phyloP scores from a whole-genome alignment of 2,797 vertebrate genomes.

The Hypotaenidia okinawae region DNA sequence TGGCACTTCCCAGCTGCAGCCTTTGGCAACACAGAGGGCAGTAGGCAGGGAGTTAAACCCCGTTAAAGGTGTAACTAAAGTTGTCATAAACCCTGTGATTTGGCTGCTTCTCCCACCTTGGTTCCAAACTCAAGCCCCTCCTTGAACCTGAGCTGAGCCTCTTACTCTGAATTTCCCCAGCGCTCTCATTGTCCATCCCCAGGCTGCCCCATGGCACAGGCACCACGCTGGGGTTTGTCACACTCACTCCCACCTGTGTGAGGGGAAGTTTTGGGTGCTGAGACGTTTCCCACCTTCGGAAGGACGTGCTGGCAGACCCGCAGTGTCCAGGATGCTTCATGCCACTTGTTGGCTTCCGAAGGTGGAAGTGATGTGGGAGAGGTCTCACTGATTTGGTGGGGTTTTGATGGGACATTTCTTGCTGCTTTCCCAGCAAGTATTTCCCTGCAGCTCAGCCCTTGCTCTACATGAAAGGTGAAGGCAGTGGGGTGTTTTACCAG shows the following conservation, averaged over 20 bases:
- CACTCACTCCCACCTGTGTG: neutral
- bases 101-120: neutral
- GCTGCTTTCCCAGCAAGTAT: neutral
- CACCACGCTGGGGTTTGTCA: neutral
- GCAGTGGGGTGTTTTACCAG: neutral
- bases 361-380: neutral
- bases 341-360: neutral
- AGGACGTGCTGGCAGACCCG: neutral
- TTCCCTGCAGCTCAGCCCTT: neutral
- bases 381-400: neutral
- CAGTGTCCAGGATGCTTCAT: neutral
- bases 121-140: neutral
- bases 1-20: neutral
- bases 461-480: neutral
- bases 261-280: neutral
- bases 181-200: accelerated
- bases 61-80: neutral
- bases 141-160: accelerated
- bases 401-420: neutral
- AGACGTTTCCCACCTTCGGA: neutral
- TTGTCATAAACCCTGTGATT: neutral
- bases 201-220: accelerated
- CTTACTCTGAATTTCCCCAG: neutral
- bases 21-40: neutral
- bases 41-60: neutral